phyloP scores from a whole-genome alignment of 2,797 vertebrate genomes.

The Cirrhinus mrigala region DNA sequence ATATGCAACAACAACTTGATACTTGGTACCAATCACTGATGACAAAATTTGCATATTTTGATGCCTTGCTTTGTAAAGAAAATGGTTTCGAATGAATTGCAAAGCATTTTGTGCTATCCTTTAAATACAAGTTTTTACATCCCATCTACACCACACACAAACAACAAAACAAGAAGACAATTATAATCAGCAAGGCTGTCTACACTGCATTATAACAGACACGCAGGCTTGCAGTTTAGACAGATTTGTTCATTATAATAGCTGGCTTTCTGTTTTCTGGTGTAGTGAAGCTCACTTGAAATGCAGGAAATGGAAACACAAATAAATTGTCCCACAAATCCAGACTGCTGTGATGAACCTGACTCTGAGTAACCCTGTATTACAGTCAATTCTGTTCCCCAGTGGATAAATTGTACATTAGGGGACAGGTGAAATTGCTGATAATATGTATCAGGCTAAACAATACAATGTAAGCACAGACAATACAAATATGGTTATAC shows the following conservation, averaged over 20 bases:
- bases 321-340: not conserved
- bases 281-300: not conserved
- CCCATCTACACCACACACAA: not conserved
- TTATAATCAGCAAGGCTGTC: conserved; percentile 17
- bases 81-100: not conserved
- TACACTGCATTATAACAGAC: conserved; percentile 12
- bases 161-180: conserved; percentile 12
- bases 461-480: not conserved
- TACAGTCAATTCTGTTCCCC: not conserved
- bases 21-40: not conserved
- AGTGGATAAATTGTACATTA: not conserved
- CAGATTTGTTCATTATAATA: conserved; percentile 14
- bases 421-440: not conserved
- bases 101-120: not conserved
- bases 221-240: not conserved
- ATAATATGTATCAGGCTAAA: not conserved
- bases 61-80: not conserved
- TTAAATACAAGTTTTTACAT: not conserved
- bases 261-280: not conserved
- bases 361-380: not conserved
- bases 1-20: not conserved
- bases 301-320: not conserved
- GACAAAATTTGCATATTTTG: not conserved
- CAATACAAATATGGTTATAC: not conserved
- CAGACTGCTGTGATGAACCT: not conserved